Evolutionary conservation across 2,113 vertebrate species (phyloP).

Genomic region (Syrmaticus mikado): DNA sequence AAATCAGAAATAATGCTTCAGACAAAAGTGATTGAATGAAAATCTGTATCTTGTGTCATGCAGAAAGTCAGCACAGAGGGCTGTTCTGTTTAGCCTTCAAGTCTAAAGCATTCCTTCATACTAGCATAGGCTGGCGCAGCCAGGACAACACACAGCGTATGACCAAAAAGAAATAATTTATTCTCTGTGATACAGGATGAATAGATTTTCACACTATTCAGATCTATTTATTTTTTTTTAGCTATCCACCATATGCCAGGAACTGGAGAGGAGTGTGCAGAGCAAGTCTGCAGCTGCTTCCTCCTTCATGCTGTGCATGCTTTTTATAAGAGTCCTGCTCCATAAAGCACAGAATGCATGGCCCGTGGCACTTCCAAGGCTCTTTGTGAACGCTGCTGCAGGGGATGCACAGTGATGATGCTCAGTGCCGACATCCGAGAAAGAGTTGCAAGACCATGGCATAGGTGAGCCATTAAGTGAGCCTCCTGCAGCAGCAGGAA

Average conservation of each 20-base stretch:
- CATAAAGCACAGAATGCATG: conserved; percentile 4
- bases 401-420: not conserved
- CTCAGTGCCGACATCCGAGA: fast-evolving
- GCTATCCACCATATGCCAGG: conserved; percentile 18
- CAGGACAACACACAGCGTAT: not conserved
- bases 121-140: not conserved
- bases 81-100: not conserved
- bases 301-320: conserved; percentile 31
- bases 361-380: not conserved
- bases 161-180: conserved; percentile 59
- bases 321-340: conserved; percentile 18
- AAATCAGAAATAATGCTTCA: not conserved
- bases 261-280: not conserved
- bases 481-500: not conserved
- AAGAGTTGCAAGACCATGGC: not conserved
- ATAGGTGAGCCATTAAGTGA: fast-evolving
- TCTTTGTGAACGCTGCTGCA: not conserved
- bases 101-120: conserved; percentile 44
- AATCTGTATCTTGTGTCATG: not conserved
- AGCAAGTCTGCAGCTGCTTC: conserved; percentile 45
- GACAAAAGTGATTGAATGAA: not conserved
- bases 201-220: conserved; percentile 61
- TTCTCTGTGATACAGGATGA: conserved; percentile 47
- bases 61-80: not conserved
- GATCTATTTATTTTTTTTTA: conserved; percentile 50